These are phyloP conservation scores for Bombylius major DNA, from an alignment of 2,888 invertebrate species.

Conservation along the genomic window DNA sequence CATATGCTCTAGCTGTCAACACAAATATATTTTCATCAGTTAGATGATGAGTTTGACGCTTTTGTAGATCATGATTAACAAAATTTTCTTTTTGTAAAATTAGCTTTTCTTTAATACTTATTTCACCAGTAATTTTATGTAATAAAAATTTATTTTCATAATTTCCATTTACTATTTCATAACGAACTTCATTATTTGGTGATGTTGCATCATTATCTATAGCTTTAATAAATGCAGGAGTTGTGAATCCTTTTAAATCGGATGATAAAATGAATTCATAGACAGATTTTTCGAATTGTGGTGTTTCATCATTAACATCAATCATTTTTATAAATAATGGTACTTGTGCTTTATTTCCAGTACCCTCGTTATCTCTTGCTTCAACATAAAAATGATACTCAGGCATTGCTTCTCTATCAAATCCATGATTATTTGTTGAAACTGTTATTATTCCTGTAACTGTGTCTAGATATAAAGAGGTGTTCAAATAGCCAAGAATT, in stretches of 20 bases:
- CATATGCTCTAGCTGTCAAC: slow-evolving; percentile 68
- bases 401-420: slow-evolving; percentile 72
- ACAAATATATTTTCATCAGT: slow-evolving; percentile 38
- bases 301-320: slow-evolving; percentile 76
- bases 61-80: slow-evolving; percentile 27
- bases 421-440: slow-evolving; percentile 56
- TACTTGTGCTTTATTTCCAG: slow-evolving; percentile 60
- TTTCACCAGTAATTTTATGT: slow-evolving; percentile 64
- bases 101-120: slow-evolving; percentile 45
- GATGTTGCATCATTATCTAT: slow-evolving; percentile 68
- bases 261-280: slow-evolving; percentile 72
- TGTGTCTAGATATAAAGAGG: slow-evolving; percentile 65
- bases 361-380: slow-evolving; percentile 77
- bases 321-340: slow-evolving; percentile 62
- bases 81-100: slow-evolving; percentile 26
- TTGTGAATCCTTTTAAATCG: slow-evolving; percentile 61
- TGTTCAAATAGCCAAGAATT: slow-evolving; percentile 64
- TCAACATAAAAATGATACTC: slow-evolving; percentile 69
- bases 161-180: slow-evolving; percentile 69
- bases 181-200: slow-evolving; percentile 75
- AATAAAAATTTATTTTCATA: slow-evolving; percentile 61
- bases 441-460: slow-evolving; percentile 70
- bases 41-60: slow-evolving; percentile 28
- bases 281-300: slow-evolving; percentile 62
- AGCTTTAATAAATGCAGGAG: slow-evolving; percentile 68